Base-by-base conservation (phyloP, 2,888 invertebrate species). In the Daptonema setosum region DNA sequence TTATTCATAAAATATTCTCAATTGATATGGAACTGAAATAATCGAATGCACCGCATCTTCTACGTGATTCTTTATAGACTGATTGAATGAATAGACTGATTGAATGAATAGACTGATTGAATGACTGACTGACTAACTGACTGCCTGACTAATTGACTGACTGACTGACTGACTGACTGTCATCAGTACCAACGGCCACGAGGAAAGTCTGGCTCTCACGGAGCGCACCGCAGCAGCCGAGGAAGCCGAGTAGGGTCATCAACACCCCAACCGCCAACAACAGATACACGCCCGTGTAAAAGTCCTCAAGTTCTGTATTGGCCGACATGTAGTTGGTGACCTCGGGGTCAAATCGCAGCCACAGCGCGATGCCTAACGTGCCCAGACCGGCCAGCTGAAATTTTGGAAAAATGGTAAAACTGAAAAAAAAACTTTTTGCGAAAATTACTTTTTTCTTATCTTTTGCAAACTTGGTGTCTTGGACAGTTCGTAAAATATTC, bases 161-260 rank as follows among this genome's bases (percentile, higher is more conserved):
- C n/a, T n/a, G n/a, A n/a, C n/a, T n/a, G n/a, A n/a, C n/a, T n/a
- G n/a, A n/a, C n/a, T n/a, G n/a, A n/a, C n/a, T n/a, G n/a, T n/a
- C n/a, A n/a, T n/a, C n/a, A n/a, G n/a, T n/a, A n/a, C n/a, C n/a
- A n/a, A n/a, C n/a, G n/a, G n/a, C n/a, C n/a, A 81, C 78, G 50
- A 87, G 78, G 74, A 83, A 78, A 70, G 83, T 83, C 66, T 81
- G 81, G 25, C 82, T 83, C 72, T 83, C 82, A 64, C 79, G 79
- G 60, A 81, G 78, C 8, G 85, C 83, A 41, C 86, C 86, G 67
- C 82, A 83, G 68, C 85, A 86, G 56, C 86, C 87, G 52, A 86
- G 77, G 71, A 84, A 81, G 22, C 83, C 82, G 28, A 84, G 80
- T 48, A 84, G 70, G 59, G 83, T 77, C 71, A 85, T 80, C 54